Evolutionary conservation across 2,888 invertebrate genomes (phyloP), one percentile per base, ranked within the genome.

Genomic region (Nezara viridula): DNA sequence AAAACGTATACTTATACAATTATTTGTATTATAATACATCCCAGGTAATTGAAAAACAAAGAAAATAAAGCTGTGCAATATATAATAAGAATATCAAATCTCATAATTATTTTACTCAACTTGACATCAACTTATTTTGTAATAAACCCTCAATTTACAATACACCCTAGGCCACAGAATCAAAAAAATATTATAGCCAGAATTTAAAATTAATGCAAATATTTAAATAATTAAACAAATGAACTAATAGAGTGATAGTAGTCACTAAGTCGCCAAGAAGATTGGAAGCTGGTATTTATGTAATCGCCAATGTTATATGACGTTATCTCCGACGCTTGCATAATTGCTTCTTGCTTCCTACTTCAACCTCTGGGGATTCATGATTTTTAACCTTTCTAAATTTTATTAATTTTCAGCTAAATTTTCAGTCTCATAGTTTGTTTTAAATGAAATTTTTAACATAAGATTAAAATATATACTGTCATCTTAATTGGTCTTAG

Each of bases 251-350:
- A 81, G 40, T 12, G 40, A 44, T 24, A n/a, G 44, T 81, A 81
- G 77, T 16, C 40, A 14, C 77, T 40, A 37, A 73, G 77, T 40
- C 44, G 77, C 44, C 40, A 24, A 44, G 77, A 77, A 77, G 81
- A 81, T 81, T 81, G 16, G 44, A 81, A 44, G 44, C 24, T 81
- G 14, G 44, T 47, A 81, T 81, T 81, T 81, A 81, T 47, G 81
- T 81, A 81, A 81, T 81, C 4, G 44, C 81, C 44, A 81, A 40
- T 81, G 81, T 81, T 81, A 81, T n/a, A 47, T 81, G 81, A 81
- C 81, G 44, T 81, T 81, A 47, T 40, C 81, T 44, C 44, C 44
- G 12, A 40, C 19, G 81, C 1, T 81, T 81, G n/a, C 44, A 40
- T 44, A 81, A 81, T 27, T 32, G 32, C 4, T 14, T 73, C 81